phyloP scores from a whole-genome alignment of 2,113 vertebrate genomes.

The Proterorhinus semilunaris region DNA sequence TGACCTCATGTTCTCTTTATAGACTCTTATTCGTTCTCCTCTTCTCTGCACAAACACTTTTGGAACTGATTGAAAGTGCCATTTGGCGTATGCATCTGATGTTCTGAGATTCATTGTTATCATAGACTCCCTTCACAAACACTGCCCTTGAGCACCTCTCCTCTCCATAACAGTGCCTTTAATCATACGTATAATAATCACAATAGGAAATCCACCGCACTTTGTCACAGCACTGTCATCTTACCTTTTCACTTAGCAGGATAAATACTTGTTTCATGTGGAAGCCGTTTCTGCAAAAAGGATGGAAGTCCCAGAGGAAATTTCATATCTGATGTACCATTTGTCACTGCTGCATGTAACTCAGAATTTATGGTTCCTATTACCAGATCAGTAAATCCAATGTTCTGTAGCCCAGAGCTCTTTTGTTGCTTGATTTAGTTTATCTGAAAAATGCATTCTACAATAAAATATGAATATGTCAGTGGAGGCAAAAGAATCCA shows the following conservation, averaged over 20 bases:
- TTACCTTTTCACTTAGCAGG: constrained; percentile 64
- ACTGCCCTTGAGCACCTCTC: constrained; percentile 23
- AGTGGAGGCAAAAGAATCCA: constrained; percentile 37
- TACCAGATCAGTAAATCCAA: constrained; percentile 72
- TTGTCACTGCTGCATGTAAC: constrained; percentile 66
- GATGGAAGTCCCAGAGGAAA: constrained; percentile 67
- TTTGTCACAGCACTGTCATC: constrained; percentile 42
- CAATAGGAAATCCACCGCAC: constrained; percentile 37
- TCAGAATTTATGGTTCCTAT: constrained; percentile 75
- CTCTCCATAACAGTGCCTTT: constrained; percentile 26
- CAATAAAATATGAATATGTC: constrained; percentile 63
- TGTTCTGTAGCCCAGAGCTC: constrained; percentile 68
- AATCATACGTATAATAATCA: constrained; percentile 40
- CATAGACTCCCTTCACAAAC: constrained; percentile 44
- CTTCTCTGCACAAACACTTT: constrained; percentile 5
- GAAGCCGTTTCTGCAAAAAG: constrained; percentile 59
- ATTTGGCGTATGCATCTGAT: constrained; percentile 22
- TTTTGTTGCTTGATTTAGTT: constrained; percentile 71
- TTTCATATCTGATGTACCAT: constrained; percentile 71
- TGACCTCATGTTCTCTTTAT: background rate
- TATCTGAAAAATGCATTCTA: constrained; percentile 66
- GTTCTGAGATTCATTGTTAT: constrained; percentile 21
- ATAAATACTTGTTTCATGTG: constrained; percentile 63
- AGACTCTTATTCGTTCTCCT: background rate
- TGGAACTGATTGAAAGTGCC: constrained; percentile 8